A percentile compares a stretch with the other conserved stretches of the same genome.
Evolutionary conservation across 2,797 vertebrate genomes (phyloP).

Genomic region (Cynopterus sphinx): DNA sequence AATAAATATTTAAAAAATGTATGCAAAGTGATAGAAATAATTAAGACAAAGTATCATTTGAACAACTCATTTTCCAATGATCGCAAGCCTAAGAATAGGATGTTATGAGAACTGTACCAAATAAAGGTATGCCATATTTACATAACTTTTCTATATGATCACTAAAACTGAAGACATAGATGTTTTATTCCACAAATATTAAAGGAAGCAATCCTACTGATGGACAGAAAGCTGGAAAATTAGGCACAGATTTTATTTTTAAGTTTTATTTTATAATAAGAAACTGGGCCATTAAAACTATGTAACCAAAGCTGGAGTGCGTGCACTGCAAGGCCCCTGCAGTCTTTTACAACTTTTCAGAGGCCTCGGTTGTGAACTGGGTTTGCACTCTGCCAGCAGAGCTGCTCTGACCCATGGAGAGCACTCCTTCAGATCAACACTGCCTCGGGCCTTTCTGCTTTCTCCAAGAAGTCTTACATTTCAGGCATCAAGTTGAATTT

Average conservation of each 20-base stretch:
- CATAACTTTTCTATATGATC: conserved; percentile 69
- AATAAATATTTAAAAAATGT: not conserved
- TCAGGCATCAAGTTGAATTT: conserved; percentile 97
- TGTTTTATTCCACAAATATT: conserved; percentile 67
- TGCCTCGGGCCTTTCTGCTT: conserved; percentile 93
- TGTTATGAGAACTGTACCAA: not conserved
- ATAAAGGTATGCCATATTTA: conserved; percentile 54
- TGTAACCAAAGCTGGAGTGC: conserved; percentile 86
- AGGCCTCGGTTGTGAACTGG: conserved; percentile 87
- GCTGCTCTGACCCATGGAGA: conserved; percentile 95
- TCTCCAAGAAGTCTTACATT: conserved; percentile 98
- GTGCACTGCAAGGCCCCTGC: conserved; percentile 84
- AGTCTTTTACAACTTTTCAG: conserved; percentile 88
- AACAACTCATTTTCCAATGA: not conserved
- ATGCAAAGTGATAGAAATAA: conserved; percentile 44
- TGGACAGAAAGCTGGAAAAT: conserved; percentile 84
- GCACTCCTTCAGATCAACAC: conserved; percentile 92
- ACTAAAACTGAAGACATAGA: conserved; percentile 46
- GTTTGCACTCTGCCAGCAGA: conserved; percentile 90
- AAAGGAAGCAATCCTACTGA: conserved; percentile 76
- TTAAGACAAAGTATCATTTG: not conserved
- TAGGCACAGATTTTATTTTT: conserved; percentile 87
- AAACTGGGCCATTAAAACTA: conserved; percentile 83
- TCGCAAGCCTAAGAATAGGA: not conserved
- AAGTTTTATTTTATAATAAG: conserved; percentile 86